Percentiles rank a stretch among this genome's conserved stretches.
These are phyloP conservation scores for Noctua janthina DNA, from an alignment of 2,888 invertebrate genomes.

Conservation along the genomic window DNA sequence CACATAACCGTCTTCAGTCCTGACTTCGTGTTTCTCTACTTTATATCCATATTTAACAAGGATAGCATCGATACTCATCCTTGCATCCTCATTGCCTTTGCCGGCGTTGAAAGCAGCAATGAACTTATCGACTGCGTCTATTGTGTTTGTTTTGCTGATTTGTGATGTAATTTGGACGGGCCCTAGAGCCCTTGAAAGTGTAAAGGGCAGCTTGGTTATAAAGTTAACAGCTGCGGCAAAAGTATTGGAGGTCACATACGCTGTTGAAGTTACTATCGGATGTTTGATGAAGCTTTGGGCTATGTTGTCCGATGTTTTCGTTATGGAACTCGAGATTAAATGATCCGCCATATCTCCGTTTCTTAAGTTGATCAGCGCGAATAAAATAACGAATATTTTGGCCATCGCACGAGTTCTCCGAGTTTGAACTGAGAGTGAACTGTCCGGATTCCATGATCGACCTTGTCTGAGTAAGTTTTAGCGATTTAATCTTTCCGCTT, in stretches of 20 bases:
- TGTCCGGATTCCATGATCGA: conserved; percentile 63
- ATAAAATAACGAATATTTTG: conserved; percentile 35
- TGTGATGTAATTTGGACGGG: conserved; percentile 64
- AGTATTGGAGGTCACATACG: conserved; percentile 64
- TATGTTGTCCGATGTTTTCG: conserved; percentile 22
- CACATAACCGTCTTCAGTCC: conserved; percentile 79
- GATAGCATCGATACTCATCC: conserved; percentile 70
- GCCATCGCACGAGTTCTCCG: conserved; percentile 67
- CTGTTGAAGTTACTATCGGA: conserved; percentile 61
- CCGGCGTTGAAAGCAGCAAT: conserved; percentile 69
- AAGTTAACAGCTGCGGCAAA: conserved; percentile 64
- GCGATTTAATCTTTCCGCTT: conserved; percentile 62
- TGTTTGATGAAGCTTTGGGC: conserved; percentile 46
- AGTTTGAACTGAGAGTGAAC: conserved; percentile 61
- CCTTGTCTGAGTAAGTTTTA: conserved; percentile 69
- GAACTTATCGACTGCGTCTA: conserved; percentile 68
- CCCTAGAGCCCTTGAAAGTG: conserved; percentile 67
- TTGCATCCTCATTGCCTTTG: conserved; percentile 75
- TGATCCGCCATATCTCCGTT: conserved; percentile 22
- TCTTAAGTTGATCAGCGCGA: conserved; percentile 30
- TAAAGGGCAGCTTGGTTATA: conserved; percentile 62
- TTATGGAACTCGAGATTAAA: conserved; percentile 30
- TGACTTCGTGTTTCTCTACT: conserved; percentile 74
- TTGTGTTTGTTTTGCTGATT: conserved; percentile 66
- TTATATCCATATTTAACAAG: conserved; percentile 77